These are phyloP conservation scores for Lampropteryx suffumata DNA, from an alignment of 2,888 invertebrate species.

Conservation along the genomic window DNA sequence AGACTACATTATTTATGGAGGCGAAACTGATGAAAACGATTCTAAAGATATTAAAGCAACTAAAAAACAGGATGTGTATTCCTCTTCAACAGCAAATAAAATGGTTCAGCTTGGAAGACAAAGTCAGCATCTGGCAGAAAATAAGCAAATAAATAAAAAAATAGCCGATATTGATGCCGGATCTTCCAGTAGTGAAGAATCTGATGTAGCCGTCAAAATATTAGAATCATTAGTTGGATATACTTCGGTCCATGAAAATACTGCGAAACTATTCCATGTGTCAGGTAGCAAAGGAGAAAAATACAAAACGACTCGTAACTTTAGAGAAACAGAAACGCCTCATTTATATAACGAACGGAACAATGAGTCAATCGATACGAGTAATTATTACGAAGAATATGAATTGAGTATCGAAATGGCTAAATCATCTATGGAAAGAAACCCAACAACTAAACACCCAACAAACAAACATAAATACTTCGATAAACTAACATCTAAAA, in stretches of 20 bases:
- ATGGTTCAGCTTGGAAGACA: background rate
- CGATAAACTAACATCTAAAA: no score
- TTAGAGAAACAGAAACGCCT: no score
- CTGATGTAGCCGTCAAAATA: slow-evolving; percentile 9
- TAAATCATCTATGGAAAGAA: background rate
- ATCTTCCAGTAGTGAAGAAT: background rate
- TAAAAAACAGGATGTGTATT: background rate
- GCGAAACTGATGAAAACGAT: background rate
- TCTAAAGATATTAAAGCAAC: background rate
- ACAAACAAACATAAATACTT: no score
- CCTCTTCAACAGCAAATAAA: background rate
- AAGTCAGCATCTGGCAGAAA: background rate
- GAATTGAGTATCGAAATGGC: background rate
- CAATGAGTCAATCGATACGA: background rate
- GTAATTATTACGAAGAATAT: slow-evolving; percentile 12
- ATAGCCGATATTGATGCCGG: background rate
- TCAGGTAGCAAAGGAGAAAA: background rate
- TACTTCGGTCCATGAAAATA: background rate
- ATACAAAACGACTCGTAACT: background rate
- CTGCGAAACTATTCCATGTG: background rate
- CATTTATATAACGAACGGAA: background rate
- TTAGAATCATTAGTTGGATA: slow-evolving; percentile 5
- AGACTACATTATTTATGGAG: slow-evolving; percentile 19
- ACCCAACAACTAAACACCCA: background rate
- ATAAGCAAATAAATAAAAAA: background rate